Conservation (phyloP, 2,113 vertebrate genomes). For the Glareola pratincola region DNA sequence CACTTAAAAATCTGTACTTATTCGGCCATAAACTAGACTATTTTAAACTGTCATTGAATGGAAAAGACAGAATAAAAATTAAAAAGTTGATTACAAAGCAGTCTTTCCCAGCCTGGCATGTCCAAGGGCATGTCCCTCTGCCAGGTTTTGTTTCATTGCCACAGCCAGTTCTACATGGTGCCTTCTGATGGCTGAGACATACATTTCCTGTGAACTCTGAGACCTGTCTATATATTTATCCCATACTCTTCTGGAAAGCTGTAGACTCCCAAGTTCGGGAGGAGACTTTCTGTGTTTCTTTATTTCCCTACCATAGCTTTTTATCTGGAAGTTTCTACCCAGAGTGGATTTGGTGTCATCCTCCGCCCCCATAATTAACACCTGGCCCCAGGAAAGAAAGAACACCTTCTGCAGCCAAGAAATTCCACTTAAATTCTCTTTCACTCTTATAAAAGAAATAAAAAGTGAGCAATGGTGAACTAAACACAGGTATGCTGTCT, state of each 20-base stretch:
- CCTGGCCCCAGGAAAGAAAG: background rate
- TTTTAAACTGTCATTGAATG: background rate
- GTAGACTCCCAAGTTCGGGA: background rate
- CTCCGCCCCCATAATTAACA: background rate
- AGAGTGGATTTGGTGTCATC: background rate
- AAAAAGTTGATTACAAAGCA: background rate
- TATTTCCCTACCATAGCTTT: background rate
- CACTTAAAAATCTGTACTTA: background rate
- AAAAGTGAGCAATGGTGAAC: background rate
- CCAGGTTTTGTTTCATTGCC: background rate
- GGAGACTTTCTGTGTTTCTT: background rate
- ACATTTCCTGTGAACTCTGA: background rate
- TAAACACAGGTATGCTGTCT: background rate
- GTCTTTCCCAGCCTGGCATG: rapidly evolving
- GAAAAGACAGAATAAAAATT: background rate
- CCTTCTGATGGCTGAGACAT: background rate
- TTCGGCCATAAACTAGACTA: background rate
- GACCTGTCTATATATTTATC: background rate
- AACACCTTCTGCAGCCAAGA: background rate
- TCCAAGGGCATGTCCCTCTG: background rate
- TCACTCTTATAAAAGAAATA: background rate
- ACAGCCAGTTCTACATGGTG: background rate
- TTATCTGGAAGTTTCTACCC: background rate
- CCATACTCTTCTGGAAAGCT: background rate
- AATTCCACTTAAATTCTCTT: background rate